A percentile compares a stretch with the other conserved stretches of the same genome.
Evolutionary conservation across 2,888 invertebrate species (phyloP).

Genomic region (Hanleya hanleyi): DNA sequence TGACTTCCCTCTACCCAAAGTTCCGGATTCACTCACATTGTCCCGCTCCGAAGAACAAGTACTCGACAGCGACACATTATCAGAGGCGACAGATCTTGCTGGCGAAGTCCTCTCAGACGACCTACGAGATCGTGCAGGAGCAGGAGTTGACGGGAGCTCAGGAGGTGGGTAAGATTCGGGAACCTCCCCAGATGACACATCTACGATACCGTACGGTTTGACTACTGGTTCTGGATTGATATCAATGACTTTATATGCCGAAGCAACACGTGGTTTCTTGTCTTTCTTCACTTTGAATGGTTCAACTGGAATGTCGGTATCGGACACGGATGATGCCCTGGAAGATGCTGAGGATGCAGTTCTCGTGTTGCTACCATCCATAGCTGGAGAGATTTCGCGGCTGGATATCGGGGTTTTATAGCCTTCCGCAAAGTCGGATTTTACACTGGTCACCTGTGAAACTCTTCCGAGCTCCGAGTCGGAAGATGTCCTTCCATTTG

Average conservation of each 20-base stretch:
- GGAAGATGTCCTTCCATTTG: not conserved
- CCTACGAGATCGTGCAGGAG: slow-evolving; percentile 1
- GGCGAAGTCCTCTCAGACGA: not conserved
- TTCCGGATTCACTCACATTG: slow-evolving; percentile 6
- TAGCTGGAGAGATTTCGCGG: slow-evolving; percentile 1
- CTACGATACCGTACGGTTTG: slow-evolving; percentile 20
- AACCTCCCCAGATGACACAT: slow-evolving; percentile 8
- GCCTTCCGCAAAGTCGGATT: not conserved
- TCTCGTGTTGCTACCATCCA: not conserved
- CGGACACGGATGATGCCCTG: slow-evolving; percentile 22
- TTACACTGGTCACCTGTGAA: not conserved
- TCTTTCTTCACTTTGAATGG: slow-evolving; percentile 6
- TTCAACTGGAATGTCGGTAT: slow-evolving; percentile 11
- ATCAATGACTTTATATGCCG: slow-evolving; percentile 26
- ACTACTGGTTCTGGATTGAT: slow-evolving; percentile 22
- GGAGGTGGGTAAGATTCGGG: slow-evolving; percentile 8
- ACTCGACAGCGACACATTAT: not conserved
- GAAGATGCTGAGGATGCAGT: slow-evolving; percentile 16
- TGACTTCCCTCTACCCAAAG: not conserved
- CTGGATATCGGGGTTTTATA: not conserved
- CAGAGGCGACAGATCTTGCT: not conserved
- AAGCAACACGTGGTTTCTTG: slow-evolving; percentile 14
- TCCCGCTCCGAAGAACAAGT: not conserved
- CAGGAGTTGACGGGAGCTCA: slow-evolving; percentile 14
- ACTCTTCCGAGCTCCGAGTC: not conserved